Base-by-base conservation (phyloP, 2,113 vertebrate species). In the Petromus typicus region DNA sequence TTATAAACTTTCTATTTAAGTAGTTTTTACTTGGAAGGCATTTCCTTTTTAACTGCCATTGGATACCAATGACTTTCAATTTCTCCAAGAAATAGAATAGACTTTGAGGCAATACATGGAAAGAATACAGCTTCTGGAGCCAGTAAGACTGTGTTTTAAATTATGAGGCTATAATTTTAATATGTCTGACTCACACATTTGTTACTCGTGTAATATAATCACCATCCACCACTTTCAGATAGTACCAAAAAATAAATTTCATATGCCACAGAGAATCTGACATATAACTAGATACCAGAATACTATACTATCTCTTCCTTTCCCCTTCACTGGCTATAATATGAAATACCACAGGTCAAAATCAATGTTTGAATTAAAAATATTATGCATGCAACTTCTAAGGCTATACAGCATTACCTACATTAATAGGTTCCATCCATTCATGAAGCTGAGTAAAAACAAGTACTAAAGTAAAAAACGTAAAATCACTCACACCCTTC, bases 401-500 rank as follows among this genome's bases (percentile, higher is more conserved):
- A 8, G 2, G 32, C 69, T 81, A 51, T 71, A 54, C 82, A 90
- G 61, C 94, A 78, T 93, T 54, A 45, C 30, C 86, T 73, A 76
- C 22, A 57, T 71, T 79, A 86, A 86, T 71, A 82, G 25, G 73
- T 78, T 81, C 30, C 32, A 73, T 83, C 69, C 83, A 64, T 45
- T 90, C 71, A 90, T 59, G 56, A 93, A 76, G 56, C 40, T 87
- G 5, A 80, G 2, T 80, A 0, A 54, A 90, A 92, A 79, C 22
- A 96, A n/a, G 78, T 94, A 87, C 59, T 69, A 71, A 95, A 87
- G 16, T 61, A 78, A 94, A 87, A 85, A 92, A n/a, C 69, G 0
- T 67, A 92, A 92, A 93, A 76, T 89, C 80, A 40, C 25, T 23
- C 64, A 45, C 59, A 73, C 16, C 8, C 22, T 56, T 20, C 56